These are phyloP conservation scores for Clitarchus hookeri DNA, from an alignment of 2,888 invertebrate genomes.

Conservation along the genomic window DNA sequence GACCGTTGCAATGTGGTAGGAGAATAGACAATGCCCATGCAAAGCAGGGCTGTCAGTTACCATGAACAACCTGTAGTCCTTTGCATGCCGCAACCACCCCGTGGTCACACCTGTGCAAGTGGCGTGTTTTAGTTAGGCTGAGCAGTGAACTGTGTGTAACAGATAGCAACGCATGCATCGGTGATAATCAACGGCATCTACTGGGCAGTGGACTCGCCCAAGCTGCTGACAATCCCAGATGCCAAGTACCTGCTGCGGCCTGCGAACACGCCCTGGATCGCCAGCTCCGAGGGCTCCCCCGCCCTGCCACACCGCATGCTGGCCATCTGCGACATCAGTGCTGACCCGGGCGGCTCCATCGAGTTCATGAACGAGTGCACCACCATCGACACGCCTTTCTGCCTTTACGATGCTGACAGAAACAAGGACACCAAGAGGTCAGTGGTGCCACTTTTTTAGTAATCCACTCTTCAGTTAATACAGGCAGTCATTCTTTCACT, in stretches of 20 bases:
- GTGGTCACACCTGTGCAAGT: too few species aligned
- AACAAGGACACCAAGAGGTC: constrained; percentile 94
- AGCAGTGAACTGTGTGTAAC: neutral
- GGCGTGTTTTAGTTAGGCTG: too few species aligned
- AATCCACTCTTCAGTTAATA: neutral
- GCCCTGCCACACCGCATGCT: constrained; percentile 88
- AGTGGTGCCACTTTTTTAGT: neutral
- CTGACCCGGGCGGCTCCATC: constrained; percentile 97
- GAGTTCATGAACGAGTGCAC: constrained; percentile 99
- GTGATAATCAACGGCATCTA: constrained; percentile 98
- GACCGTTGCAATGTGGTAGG: too few species aligned
- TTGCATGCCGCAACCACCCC: too few species aligned
- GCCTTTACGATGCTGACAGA: constrained; percentile 97
- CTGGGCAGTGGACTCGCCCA: constrained; percentile 97
- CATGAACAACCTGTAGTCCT: too few species aligned
- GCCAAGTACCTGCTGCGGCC: constrained; percentile 92
- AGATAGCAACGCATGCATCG: constrained; percentile 96
- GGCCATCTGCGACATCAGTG: constrained; percentile 97
- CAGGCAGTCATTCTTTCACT: too few species aligned
- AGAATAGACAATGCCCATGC: too few species aligned
- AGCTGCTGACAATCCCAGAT: constrained; percentile 95
- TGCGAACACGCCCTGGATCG: constrained; percentile 91
- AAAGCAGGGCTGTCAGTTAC: too few species aligned
- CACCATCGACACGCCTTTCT: constrained; percentile 98
- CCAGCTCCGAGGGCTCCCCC: constrained; percentile 85